These are phyloP conservation scores for Antheraea pernyi DNA, from an alignment of 1,140 invertebrate genomes.

Conservation along the genomic window DNA sequence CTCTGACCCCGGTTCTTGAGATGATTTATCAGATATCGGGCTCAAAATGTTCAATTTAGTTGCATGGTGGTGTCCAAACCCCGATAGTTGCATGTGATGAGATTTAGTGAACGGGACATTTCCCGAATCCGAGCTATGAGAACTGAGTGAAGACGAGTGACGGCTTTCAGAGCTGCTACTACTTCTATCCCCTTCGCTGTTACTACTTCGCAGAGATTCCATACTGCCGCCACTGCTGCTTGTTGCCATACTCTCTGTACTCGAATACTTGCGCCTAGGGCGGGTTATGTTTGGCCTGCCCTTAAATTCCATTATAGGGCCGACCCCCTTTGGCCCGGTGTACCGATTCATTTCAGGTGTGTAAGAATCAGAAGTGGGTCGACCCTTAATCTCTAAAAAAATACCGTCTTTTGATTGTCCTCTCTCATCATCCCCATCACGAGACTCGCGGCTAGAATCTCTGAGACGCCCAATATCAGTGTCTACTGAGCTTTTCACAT, in stretches of 20 bases:
- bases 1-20: conserved; percentile 89
- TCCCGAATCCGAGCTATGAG: conserved; percentile 90
- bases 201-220: conserved; percentile 90
- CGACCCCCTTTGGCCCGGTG: conserved; percentile 78
- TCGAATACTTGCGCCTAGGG: conserved; percentile 85
- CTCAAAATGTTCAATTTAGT: conserved; percentile 91
- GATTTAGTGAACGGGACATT: conserved; percentile 80
- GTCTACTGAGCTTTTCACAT: conserved; percentile 64
- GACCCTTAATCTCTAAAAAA: conserved; percentile 85
- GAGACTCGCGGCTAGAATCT: conserved; percentile 74
- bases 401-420: conserved; percentile 81
- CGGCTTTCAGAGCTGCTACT: conserved; percentile 89
- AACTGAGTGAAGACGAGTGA: conserved; percentile 88
- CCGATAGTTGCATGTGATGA: conserved; percentile 81
- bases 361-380: conserved; percentile 81
- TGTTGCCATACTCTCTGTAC: conserved; percentile 91
- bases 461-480: conserved; percentile 68
- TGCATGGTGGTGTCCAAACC: conserved; percentile 82
- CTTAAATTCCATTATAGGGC: conserved; percentile 84
- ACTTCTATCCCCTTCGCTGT: conserved; percentile 89
- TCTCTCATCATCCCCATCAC: conserved; percentile 82
- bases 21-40: conserved; percentile 94
- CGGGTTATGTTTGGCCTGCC: conserved; percentile 81
- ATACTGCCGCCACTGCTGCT: conserved; percentile 91
- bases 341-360: conserved; percentile 79